Evolutionary conservation across 2,797 vertebrate species (phyloP).

Genomic region (Sciaenops ocellatus): DNA sequence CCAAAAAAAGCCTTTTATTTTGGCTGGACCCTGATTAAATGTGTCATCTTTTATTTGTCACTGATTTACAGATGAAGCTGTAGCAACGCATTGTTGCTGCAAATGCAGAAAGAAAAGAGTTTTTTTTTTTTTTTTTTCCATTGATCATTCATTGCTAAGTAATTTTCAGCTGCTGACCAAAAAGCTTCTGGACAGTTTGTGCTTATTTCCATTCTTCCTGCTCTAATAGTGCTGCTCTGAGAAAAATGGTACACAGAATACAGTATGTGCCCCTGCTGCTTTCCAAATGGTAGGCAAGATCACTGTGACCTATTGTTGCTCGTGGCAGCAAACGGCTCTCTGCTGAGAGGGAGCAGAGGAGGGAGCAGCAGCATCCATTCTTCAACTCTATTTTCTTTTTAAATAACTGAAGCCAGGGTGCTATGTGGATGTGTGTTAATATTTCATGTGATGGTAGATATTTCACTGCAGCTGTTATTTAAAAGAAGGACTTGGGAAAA

Average conservation of each 20-base stretch:
- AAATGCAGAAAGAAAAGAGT: background rate
- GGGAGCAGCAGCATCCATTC: conserved; percentile 14
- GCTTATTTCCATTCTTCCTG: conserved; percentile 29
- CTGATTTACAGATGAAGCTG: conserved; percentile 24
- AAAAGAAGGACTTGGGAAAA: background rate
- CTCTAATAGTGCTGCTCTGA: conserved; percentile 40
- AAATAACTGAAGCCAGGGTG: background rate
- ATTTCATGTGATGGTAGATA: background rate
- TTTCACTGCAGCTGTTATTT: background rate
- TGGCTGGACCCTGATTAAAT: background rate
- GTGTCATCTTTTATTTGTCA: conserved; percentile 2
- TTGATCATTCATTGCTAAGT: conserved; percentile 25
- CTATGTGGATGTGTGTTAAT: background rate
- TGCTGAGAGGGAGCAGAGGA: conserved; percentile 11
- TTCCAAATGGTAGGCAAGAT: conserved; percentile 31
- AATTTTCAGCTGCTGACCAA: conserved; percentile 31
- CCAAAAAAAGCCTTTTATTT: background rate
- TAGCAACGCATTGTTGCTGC: background rate
- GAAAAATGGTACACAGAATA: conserved; percentile 43
- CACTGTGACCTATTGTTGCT: conserved; percentile 51
- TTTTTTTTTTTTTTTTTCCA: background rate
- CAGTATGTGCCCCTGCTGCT: conserved; percentile 26
- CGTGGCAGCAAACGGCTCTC: conserved; percentile 42
- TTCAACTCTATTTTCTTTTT: background rate
- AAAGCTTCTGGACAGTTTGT: conserved; percentile 40